These are phyloP conservation scores for Nyleta sp. DNA, from an alignment of 2,888 invertebrate species.

Conservation along the genomic window DNA sequence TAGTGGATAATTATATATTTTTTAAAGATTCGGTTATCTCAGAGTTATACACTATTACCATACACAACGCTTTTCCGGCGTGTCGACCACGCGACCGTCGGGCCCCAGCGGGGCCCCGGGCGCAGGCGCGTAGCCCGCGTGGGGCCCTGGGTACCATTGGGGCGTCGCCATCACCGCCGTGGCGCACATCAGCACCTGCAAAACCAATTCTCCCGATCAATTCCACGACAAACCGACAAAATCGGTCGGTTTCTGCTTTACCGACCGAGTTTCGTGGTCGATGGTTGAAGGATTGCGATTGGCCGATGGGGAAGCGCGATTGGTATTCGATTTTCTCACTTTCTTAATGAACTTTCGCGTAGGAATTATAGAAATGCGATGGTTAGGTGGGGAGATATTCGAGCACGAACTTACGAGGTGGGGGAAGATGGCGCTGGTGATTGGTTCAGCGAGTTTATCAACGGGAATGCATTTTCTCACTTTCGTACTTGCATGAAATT, in stretches of 20 bases:
- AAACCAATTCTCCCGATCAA: conserved; percentile 15
- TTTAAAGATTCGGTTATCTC: too few relatives aligned
- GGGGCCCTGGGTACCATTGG: conserved; percentile 73
- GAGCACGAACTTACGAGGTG: too few relatives aligned
- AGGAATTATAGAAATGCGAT: too few relatives aligned
- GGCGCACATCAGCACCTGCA: conserved; percentile 45
- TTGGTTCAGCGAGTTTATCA: too few relatives aligned
- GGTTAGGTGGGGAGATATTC: too few relatives aligned
- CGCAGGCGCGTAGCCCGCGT: conserved; percentile 38
- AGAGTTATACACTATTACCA: too few relatives aligned
- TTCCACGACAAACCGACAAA: not conserved
- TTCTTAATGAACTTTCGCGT: too few relatives aligned
- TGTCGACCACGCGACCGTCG: conserved; percentile 77
- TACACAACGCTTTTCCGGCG: too few relatives aligned
- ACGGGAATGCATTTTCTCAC: not conserved
- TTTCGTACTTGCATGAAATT: not conserved
- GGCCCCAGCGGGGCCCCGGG: conserved; percentile 73
- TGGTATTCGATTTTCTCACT: too few relatives aligned
- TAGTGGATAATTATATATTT: too few relatives aligned
- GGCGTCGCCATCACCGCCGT: conserved; percentile 46
- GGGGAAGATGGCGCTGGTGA: too few relatives aligned
- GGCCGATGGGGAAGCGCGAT: not conserved
- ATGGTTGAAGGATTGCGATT: not conserved
- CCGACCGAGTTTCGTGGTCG: not conserved
- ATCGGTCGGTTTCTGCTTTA: not conserved